These are phyloP conservation scores for Drosophila sucinea DNA, from an alignment of 1,140 invertebrate species.

Conservation along the genomic window DNA sequence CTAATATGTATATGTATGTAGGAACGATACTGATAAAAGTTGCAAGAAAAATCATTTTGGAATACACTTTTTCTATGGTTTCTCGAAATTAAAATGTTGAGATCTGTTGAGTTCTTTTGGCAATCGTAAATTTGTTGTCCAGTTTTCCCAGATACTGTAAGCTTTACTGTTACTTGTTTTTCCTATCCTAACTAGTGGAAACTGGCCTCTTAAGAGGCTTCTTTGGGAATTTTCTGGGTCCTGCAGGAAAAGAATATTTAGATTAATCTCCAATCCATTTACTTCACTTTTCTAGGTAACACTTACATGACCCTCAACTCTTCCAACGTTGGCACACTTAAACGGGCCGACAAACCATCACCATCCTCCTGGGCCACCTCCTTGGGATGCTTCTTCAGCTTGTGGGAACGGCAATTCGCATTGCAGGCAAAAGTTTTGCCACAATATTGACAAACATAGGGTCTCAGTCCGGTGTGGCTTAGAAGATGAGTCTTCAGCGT, in stretches of 20 bases:
- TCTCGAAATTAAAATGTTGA: too few species aligned
- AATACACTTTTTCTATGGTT: too few species aligned
- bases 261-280: neutral
- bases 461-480: conserved; percentile 83
- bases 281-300: rapidly evolving
- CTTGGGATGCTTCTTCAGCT: conserved; percentile 83
- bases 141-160: too few species aligned
- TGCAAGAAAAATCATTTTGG: too few species aligned
- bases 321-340: conserved; percentile 55
- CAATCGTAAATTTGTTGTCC: too few species aligned
- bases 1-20: too few species aligned
- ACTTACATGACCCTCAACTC: conserved; percentile 64
- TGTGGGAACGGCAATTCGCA: conserved; percentile 84
- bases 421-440: conserved; percentile 84
- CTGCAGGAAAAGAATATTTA: conserved; percentile 12
- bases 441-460: conserved; percentile 84
- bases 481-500: conserved; percentile 83
- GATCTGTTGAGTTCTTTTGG: too few species aligned
- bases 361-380: conserved; percentile 70
- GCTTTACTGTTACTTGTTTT: too few species aligned
- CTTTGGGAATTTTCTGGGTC: conserved; percentile 58
- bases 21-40: too few species aligned
- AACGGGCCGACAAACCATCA: conserved; percentile 19
- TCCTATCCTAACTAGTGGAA: neutral
- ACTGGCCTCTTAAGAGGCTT: neutral